Conservation (phyloP, 2,888 invertebrate genomes). For the Priapulus caudatus region DNA sequence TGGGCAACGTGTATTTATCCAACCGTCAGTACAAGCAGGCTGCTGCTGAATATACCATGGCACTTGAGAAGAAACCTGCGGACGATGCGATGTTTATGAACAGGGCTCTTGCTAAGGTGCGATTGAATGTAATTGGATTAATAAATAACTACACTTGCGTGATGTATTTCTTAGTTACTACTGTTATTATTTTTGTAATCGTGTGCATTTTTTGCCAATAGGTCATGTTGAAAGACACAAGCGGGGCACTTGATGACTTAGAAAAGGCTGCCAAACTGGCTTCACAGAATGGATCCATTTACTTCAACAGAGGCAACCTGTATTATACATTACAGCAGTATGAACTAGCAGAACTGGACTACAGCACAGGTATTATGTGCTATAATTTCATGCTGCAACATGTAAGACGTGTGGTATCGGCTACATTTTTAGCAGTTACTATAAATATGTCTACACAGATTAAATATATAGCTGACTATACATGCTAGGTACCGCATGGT, state of each 20-base stretch:
- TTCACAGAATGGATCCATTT: conserved; percentile 36
- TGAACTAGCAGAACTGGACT: conserved; percentile 19
- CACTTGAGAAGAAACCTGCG: conserved; percentile 29
- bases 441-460: too few species aligned
- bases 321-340: conserved; percentile 32
- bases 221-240: conserved; percentile 33
- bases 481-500: too few species aligned
- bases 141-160: neutral
- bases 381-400: neutral
- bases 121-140: conserved; percentile 4
- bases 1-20: conserved; percentile 38
- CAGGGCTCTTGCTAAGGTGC: conserved; percentile 36
- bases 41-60: conserved; percentile 26
- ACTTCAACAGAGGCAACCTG: conserved; percentile 37
- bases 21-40: conserved; percentile 36
- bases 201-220: too few species aligned
- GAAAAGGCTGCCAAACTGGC: conserved; percentile 32
- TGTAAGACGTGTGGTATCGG: too few species aligned
- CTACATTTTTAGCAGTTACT: too few species aligned
- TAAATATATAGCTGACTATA: too few species aligned
- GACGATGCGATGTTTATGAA: conserved; percentile 38
- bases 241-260: conserved; percentile 36
- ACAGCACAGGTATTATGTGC: conserved; percentile 10
- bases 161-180: too few species aligned
- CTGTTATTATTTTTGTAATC: too few species aligned